Evolutionary conservation across 1,140 invertebrate species (phyloP), one percentile per base, ranked within the genome.

Genomic region (Spodoptera litura): DNA sequence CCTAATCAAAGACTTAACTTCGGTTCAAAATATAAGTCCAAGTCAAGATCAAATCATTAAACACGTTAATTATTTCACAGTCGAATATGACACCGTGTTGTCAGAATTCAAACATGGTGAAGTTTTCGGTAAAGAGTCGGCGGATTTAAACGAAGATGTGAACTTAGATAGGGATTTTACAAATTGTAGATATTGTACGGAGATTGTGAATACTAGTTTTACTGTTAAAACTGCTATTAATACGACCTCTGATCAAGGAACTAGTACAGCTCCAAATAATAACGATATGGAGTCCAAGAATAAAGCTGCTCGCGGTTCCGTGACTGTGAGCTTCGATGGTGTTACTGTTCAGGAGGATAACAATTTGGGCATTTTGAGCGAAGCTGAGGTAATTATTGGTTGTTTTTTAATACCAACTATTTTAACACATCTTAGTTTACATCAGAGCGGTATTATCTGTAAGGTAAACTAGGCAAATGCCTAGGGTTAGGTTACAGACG

Each of bases 61-160:
- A 90, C 89, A 77, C 2, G 85, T 93, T 1, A 89, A 92, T 85
- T 93, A 91, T 83, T 93, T 92, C 27, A 90, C 91, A 0, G 78
- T 91, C 6, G 85, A 89, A 78, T 92, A 91, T 15, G 84, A 90
- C 27, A 1, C 31, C 0, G 52, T 53, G 0, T 49, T 59, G 13
- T 35, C 53, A 4, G 61, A 66, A 1, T 56, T 68, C n/a, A 77
- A 15, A 2, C 66, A 77, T 56, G 62, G 35, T 0, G 59, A 76
- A 13, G n/a, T 12, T n/a, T 10, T 53, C 20, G 79, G 71, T 78
- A 58, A 64, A 55, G 59, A 75, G 55, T 70, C 82, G 76, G 72
- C 71, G 13, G 83, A 82, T 31, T 64, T 55, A 13, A 68, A 78
- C 20, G 76, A 82, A 44, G 78, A 78, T 35, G 38, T 61, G 51